phyloP scores from a whole-genome alignment of 2,888 invertebrate species.

The Cephus pulcher region DNA sequence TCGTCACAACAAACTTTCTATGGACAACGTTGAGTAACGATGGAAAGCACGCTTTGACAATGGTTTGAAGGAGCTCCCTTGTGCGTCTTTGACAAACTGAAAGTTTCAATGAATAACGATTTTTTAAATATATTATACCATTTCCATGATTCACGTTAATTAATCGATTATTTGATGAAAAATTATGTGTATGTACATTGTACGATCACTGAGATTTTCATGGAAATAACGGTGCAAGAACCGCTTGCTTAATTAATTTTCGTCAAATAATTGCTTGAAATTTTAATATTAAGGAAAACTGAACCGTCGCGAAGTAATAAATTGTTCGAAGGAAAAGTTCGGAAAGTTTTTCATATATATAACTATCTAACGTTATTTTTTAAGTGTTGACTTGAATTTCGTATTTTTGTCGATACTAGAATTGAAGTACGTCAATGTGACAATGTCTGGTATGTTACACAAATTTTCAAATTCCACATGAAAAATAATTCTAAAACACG shows the following conservation, averaged over 20 bases:
- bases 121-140: not conserved
- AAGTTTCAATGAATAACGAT: not conserved
- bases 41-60: constrained; percentile 1
- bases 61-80: not conserved
- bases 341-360: not conserved
- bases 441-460: not conserved
- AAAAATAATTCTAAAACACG: not conserved
- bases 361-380: not conserved
- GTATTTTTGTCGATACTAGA: not conserved
- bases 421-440: not conserved
- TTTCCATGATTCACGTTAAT: not conserved
- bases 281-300: not conserved
- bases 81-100: not conserved
- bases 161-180: not conserved
- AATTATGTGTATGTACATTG: not conserved
- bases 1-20: constrained; percentile 31
- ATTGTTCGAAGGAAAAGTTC: not conserved
- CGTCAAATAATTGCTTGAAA: not conserved
- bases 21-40: constrained; percentile 34
- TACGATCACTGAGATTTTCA: not conserved
- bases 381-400: not conserved
- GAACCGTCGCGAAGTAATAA: not conserved
- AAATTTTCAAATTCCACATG: not conserved
- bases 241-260: not conserved
- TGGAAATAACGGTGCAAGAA: not conserved